phyloP scores from a whole-genome alignment of 2,888 invertebrate genomes.

The Ochropleura plecta region DNA sequence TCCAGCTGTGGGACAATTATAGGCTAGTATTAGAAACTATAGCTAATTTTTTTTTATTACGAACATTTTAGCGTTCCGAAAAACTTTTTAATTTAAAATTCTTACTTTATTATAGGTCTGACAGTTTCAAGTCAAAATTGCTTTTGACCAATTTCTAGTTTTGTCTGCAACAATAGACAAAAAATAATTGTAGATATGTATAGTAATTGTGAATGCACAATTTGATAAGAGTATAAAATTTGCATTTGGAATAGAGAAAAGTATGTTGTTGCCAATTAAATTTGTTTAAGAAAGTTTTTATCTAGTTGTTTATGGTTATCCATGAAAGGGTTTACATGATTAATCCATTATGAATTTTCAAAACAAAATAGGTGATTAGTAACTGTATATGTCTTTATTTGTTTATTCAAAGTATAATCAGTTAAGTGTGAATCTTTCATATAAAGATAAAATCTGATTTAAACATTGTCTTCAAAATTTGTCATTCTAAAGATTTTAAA shows the following conservation, averaged over 20 bases:
- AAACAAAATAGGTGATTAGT: background rate
- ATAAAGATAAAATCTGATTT: background rate
- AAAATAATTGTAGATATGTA: conserved; percentile 20
- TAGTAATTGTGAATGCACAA: conserved; percentile 43
- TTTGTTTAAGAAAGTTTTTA: conserved; percentile 8
- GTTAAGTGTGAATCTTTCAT: background rate
- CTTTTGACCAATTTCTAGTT: background rate
- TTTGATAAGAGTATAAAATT: conserved; percentile 47
- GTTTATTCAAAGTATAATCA: background rate
- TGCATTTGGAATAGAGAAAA: conserved; percentile 12
- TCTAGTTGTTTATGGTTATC: conserved; percentile 13
- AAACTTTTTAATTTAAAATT: background rate
- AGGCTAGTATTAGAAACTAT: too few relatives aligned
- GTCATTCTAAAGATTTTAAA: background rate
- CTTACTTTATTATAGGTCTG: background rate
- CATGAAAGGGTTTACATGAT: background rate
- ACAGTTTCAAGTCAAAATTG: background rate
- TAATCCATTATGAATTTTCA: conserved; percentile 28
- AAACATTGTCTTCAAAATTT: background rate
- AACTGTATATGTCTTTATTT: background rate
- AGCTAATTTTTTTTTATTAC: background rate
- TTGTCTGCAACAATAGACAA: conserved; percentile 12
- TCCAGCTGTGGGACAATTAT: too few relatives aligned
- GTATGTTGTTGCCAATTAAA: conserved; percentile 9
- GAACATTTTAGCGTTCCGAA: background rate